phyloP scores from a whole-genome alignment of 2,113 vertebrate genomes.

The Hepsetus odoe region DNA sequence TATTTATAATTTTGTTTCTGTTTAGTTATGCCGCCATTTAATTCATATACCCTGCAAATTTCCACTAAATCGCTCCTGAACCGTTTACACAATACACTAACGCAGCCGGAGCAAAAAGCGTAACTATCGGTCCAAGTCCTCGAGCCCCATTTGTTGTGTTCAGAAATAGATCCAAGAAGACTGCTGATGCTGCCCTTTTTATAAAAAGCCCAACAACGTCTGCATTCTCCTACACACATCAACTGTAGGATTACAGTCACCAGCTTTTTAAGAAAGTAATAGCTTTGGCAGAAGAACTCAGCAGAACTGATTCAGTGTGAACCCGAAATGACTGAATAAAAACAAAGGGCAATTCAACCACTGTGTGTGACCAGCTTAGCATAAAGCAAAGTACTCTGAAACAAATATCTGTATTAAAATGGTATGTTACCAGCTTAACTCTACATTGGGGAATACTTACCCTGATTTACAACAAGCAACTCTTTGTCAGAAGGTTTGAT shows the following conservation, averaged over 20 bases:
- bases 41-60: no score
- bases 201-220: conserved; percentile 71
- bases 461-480: neutral
- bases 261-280: conserved; percentile 51
- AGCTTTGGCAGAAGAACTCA: conserved; percentile 25
- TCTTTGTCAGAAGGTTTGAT: neutral
- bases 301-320: neutral
- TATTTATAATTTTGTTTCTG: no score
- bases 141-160: neutral
- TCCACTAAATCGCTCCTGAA: neutral
- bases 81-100: neutral
- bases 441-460: neutral
- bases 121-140: neutral
- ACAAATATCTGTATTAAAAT: neutral
- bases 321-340: neutral
- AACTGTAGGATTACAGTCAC: neutral
- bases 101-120: neutral
- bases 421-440: neutral
- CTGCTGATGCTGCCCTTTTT: conserved; percentile 67
- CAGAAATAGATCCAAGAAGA: conserved; percentile 59
- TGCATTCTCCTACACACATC: conserved; percentile 22
- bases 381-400: neutral
- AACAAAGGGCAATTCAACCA: neutral
- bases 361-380: neutral
- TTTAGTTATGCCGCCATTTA: no score